Evolutionary conservation across 2,113 vertebrate species (phyloP).

Genomic region (Globicephala melas): DNA sequence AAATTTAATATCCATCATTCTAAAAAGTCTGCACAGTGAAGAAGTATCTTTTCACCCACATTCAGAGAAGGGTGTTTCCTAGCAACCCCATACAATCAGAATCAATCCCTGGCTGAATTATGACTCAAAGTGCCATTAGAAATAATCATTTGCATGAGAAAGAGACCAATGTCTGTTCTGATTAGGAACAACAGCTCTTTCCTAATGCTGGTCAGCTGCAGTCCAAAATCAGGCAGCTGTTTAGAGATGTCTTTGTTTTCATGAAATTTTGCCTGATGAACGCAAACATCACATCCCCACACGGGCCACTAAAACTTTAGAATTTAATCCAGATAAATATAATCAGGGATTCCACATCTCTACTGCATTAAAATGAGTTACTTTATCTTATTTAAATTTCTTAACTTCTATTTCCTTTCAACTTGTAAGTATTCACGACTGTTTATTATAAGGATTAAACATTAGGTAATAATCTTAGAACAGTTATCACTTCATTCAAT

Average conservation of each 20-base stretch:
- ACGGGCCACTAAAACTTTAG: neutral
- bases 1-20: slow-evolving; percentile 59
- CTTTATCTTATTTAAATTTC: neutral
- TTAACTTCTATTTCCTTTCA: slow-evolving; percentile 21
- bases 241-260: slow-evolving; percentile 58
- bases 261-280: slow-evolving; percentile 57
- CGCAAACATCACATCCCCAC: neutral
- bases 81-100: slow-evolving; percentile 76
- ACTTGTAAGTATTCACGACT: neutral
- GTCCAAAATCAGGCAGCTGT: slow-evolving; percentile 56
- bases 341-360: neutral
- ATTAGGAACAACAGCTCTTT: slow-evolving; percentile 72
- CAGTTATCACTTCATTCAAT: neutral
- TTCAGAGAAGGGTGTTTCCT: slow-evolving; percentile 73
- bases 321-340: slow-evolving; percentile 16
- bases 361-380: neutral
- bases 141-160: slow-evolving; percentile 79
- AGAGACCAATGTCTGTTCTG: slow-evolving; percentile 69
- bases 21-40: slow-evolving; percentile 63
- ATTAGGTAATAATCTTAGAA: neutral
- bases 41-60: slow-evolving; percentile 67
- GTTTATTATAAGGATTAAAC: neutral
- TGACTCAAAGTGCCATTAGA: slow-evolving; percentile 65
- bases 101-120: slow-evolving; percentile 62
- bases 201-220: slow-evolving; percentile 68